These are phyloP conservation scores for Gracilinanus agilis DNA, from an alignment of 2,113 vertebrate genomes.

Conservation along the genomic window DNA sequence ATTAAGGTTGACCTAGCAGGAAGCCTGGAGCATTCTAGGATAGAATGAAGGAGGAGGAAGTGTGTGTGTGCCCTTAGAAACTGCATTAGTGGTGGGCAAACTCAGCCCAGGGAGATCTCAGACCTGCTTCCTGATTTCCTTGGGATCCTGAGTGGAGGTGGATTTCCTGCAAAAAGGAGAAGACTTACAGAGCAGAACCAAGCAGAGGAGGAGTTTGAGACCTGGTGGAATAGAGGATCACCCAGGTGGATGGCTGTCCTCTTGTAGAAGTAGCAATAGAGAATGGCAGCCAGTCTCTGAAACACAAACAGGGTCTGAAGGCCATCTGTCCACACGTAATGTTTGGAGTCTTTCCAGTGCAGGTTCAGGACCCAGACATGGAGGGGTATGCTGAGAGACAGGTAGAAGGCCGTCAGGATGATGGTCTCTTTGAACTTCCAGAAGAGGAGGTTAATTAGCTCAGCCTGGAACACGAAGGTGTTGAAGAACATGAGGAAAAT, in stretches of 20 bases:
- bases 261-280: slow-evolving; percentile 98
- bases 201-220: too few relatives aligned
- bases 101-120: too few relatives aligned
- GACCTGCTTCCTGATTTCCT: too few relatives aligned
- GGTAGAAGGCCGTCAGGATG: slow-evolving; percentile 88
- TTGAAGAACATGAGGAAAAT: slow-evolving; percentile 99
- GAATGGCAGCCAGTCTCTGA: slow-evolving; percentile 93
- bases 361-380: slow-evolving; percentile 97
- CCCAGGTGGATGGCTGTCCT: slow-evolving; percentile 94
- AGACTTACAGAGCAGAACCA: too few relatives aligned
- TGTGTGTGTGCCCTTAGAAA: too few relatives aligned
- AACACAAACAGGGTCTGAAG: slow-evolving; percentile 95
- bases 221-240: slow-evolving; percentile 95
- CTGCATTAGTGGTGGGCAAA: too few relatives aligned
- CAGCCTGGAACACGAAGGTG: slow-evolving; percentile 98
- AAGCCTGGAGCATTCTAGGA: too few relatives aligned
- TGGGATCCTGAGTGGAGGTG: too few relatives aligned
- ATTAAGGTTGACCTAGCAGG: too few relatives aligned
- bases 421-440: slow-evolving; percentile 94
- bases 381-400: slow-evolving; percentile 94
- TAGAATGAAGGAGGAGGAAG: too few relatives aligned
- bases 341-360: slow-evolving; percentile 89
- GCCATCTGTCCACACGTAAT: slow-evolving; percentile 95
- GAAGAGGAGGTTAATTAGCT: slow-evolving; percentile 93
- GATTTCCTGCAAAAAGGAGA: too few relatives aligned